These are phyloP conservation scores for Steinernema feltiae DNA, from an alignment of 1,140 invertebrate species.

Conservation along the genomic window DNA sequence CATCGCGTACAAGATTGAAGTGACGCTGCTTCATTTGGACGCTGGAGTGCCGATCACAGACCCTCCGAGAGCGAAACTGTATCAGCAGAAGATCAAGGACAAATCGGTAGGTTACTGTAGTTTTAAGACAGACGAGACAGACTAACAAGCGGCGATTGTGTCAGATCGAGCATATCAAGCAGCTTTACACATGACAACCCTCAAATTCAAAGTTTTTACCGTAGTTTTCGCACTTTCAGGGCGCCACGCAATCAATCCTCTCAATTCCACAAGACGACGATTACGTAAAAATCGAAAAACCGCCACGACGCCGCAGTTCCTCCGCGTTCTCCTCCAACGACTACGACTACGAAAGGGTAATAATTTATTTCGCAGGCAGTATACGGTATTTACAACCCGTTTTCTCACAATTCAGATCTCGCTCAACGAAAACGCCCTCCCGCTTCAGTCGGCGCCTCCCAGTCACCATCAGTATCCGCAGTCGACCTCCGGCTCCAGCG, in stretches of 20 bases:
- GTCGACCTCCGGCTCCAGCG: background rate
- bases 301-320: constrained; percentile 11
- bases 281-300: background rate
- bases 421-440: constrained; percentile 10
- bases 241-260: constrained; percentile 29
- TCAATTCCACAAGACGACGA: constrained; percentile 29
- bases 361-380: background rate
- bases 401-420: constrained; percentile 23
- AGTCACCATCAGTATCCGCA: constrained; percentile 20
- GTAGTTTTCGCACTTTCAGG: constrained; percentile 19
- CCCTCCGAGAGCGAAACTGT: constrained; percentile 4
- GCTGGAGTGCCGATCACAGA: constrained; percentile 25
- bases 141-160: no score
- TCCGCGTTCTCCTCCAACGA: constrained; percentile 22
- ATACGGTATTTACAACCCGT: background rate
- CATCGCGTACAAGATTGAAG: constrained; percentile 33
- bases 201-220: background rate
- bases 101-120: constrained; percentile 33
- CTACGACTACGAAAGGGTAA: constrained; percentile 17
- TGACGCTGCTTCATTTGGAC: constrained; percentile 26
- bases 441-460: background rate
- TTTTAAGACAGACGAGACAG: background rate
- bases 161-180: no score
- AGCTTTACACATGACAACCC: no score
- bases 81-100: constrained; percentile 36